Evolutionary conservation across 2,113 vertebrate genomes (phyloP), one percentile per base, ranked within the genome.

Genomic region (Microtus montanus): DNA sequence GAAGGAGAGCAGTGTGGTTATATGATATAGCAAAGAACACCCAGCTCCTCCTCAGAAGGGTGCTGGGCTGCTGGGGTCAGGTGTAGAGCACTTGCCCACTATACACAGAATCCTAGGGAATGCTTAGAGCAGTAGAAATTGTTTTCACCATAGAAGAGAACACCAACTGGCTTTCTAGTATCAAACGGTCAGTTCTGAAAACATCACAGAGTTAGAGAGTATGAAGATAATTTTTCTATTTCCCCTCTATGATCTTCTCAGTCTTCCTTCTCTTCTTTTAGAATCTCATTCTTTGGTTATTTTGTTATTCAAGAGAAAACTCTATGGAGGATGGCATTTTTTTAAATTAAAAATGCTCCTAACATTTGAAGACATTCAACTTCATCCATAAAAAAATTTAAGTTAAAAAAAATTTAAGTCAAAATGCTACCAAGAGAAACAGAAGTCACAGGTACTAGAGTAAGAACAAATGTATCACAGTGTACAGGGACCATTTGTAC

Each of bases 321-420:
- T 20, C 13, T 84, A 44, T 82, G 71, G 94, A 92, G 35, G 47
- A 77, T 38, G 78, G 38, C 77, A 87, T 91, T 54, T 80, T 83
- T 12, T 89, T 19, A 35, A 78, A 38, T 82, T 73, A 88, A 92
- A 90, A 89, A 78, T 94, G 68, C 24, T 73, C 28, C n/a, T 94
- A 93, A 87, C 15, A 91, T 52, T 90, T 54, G 26, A 95, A 64
- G 95, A 74, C 3, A 75, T 0, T 68, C 41, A 73, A 78, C 4
- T 17, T 88, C 38, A 83, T 54, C 93, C 19, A 28, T n/a, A 88
- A 82, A 33, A 96, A 54, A 94, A 84, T 87, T 7, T 22, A 91
- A 89, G 78, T 91, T 63, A 91, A 64, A 88, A 82, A 96, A 54
- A 94, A 84, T 87, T 7, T 22, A 91, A 89, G 78, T 91, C 54